Conservation (phyloP, 2,113 vertebrate species). For the Gavialis gangeticus region DNA sequence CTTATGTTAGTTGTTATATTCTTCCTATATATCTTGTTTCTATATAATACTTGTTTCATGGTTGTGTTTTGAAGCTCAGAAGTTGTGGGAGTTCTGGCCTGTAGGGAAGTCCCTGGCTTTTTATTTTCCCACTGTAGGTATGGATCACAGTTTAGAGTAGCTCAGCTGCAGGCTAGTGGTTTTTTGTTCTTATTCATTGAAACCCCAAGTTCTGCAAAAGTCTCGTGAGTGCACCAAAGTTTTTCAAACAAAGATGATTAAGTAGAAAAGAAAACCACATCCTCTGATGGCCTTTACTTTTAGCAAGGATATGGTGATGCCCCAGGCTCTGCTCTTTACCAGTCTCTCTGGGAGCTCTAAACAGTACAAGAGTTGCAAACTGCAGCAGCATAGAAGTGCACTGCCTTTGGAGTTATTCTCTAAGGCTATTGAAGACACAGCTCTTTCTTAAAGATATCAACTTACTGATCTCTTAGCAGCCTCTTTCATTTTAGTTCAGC, state of each 20-base stretch:
- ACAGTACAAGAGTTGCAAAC: neutral
- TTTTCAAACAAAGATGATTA: neutral
- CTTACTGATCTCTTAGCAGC: neutral
- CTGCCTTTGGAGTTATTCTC: neutral
- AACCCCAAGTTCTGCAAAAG: neutral
- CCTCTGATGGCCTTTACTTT: neutral
- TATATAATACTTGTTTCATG: neutral
- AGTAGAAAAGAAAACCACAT: neutral
- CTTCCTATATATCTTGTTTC: neutral
- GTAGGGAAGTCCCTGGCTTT: neutral
- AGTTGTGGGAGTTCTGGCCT: neutral
- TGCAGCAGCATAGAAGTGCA: neutral
- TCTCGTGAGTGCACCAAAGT: neutral
- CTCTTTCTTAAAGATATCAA: neutral
- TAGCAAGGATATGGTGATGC: neutral
- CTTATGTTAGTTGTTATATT: neutral
- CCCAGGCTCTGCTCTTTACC: rapidly evolving
- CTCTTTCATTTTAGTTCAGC: neutral
- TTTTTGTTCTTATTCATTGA: neutral
- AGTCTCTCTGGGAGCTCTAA: neutral
- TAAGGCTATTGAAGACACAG: neutral
- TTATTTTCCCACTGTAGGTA: neutral
- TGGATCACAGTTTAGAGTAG: neutral
- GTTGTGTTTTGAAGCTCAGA: neutral
- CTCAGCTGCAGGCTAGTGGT: neutral